phyloP scores from a whole-genome alignment of 35 echinoderm and acorn worm species.

The Patiria miniata region DNA sequence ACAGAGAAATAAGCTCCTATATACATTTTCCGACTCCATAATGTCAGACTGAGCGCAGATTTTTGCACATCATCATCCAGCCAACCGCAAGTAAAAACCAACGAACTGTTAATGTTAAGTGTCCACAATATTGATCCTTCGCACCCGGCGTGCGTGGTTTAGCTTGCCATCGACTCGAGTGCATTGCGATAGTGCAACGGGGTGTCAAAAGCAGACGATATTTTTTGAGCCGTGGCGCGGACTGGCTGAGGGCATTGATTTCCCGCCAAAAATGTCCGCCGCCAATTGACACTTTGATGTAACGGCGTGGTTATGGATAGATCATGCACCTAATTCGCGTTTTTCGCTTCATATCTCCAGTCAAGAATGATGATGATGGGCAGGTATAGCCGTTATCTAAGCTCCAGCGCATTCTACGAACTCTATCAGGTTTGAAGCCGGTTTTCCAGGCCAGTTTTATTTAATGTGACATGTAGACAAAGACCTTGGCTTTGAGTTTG shows the following conservation, averaged over 20 bases:
- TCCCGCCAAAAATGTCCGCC: slow-evolving; percentile 27
- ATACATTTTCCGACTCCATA: too few relatives aligned
- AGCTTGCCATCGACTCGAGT: neutral
- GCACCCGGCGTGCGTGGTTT: neutral
- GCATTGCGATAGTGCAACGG: neutral
- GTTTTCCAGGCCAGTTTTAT: too few relatives aligned
- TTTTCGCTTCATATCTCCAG: slow-evolving; percentile 4
- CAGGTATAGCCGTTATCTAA: neutral
- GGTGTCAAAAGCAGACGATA: slow-evolving; percentile 18
- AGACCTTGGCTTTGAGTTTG: too few relatives aligned
- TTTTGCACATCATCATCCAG: neutral
- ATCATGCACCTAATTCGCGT: slow-evolving; percentile 23
- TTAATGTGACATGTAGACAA: too few relatives aligned
- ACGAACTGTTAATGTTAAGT: neutral
- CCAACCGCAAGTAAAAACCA: neutral
- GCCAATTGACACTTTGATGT: slow-evolving; percentile 28
- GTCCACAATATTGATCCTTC: slow-evolving; percentile 20
- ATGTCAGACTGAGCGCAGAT: too few relatives aligned
- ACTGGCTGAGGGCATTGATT: slow-evolving; percentile 8
- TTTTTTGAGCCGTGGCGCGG: neutral
- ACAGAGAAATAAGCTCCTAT: too few relatives aligned
- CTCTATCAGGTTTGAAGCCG: too few relatives aligned
- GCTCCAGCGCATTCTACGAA: too few relatives aligned
- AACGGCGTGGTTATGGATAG: slow-evolving; percentile 16
- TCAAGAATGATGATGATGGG: slow-evolving; percentile 1